Conservation (phyloP, 1,140 invertebrate genomes). For the Aphidius gifuensis region DNA sequence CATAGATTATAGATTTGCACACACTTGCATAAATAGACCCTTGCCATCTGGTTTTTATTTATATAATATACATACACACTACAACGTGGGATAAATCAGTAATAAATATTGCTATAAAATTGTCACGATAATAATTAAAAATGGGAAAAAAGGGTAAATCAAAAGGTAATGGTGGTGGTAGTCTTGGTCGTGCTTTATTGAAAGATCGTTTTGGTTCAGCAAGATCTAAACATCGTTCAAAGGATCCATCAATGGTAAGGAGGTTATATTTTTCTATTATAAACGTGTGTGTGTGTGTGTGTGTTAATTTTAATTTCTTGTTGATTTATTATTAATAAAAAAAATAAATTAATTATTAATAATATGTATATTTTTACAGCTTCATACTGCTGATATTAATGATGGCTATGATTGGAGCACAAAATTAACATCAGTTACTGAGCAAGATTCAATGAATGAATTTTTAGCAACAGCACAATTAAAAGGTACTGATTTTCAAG, state of each 20-base stretch:
- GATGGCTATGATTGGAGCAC: slow-evolving; percentile 90
- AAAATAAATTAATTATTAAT: too few relatives aligned
- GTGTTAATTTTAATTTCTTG: not conserved
- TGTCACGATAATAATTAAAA: not conserved
- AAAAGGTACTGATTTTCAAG: slow-evolving; percentile 88
- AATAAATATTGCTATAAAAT: too few relatives aligned
- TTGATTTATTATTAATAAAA: too few relatives aligned
- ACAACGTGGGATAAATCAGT: too few relatives aligned
- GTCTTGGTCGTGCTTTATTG: slow-evolving; percentile 70
- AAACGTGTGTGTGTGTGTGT: not conserved
- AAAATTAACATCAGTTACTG: slow-evolving; percentile 91
- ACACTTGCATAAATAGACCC: too few relatives aligned
- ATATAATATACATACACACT: too few relatives aligned
- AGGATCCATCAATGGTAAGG: slow-evolving; percentile 54
- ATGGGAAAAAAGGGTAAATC: slow-evolving; percentile 57
- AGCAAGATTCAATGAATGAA: slow-evolving; percentile 92
- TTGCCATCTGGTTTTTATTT: too few relatives aligned
- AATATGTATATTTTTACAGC: slow-evolving; percentile 51
- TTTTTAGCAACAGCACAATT: slow-evolving; percentile 92
- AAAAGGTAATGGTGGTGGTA: slow-evolving; percentile 43
- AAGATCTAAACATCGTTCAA: slow-evolving; percentile 58
- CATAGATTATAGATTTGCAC: too few relatives aligned
- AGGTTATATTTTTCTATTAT: slow-evolving; percentile 18
- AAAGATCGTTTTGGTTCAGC: slow-evolving; percentile 70
- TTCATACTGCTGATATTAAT: slow-evolving; percentile 82